A percentile compares a stretch with the other conserved stretches of the same genome.
Evolutionary conservation across 2,113 vertebrate species (phyloP).

Genomic region (Hippocampus mohnikei): DNA sequence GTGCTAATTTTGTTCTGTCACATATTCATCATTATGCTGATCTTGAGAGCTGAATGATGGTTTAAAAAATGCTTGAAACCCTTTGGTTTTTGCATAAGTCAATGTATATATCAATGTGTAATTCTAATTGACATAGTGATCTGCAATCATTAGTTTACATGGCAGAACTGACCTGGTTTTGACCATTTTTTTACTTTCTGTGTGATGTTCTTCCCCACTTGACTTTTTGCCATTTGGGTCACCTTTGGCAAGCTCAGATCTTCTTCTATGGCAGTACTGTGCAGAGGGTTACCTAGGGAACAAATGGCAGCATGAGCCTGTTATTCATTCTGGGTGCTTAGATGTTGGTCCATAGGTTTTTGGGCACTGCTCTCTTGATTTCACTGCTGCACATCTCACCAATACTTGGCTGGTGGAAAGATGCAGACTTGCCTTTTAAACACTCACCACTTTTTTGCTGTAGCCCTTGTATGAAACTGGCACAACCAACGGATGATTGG

Average conservation of each 20-base stretch:
- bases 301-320: constrained; percentile 2
- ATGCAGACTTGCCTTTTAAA: not conserved
- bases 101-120: not conserved
- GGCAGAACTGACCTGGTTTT: not conserved
- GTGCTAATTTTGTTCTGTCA: no score
- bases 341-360: no score
- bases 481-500: constrained; percentile 38
- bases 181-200: not conserved
- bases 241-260: constrained; percentile 17
- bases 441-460: constrained; percentile 24
- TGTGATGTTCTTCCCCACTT: not conserved
- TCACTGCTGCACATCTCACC: no score
- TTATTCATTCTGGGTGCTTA: not conserved
- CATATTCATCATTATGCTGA: no score
- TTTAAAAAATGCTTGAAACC: no score
- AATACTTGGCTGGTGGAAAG: not conserved
- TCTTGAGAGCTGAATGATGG: no score
- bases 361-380: no score
- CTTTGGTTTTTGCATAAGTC: no score
- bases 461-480: constrained; percentile 47
- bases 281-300: constrained; percentile 50
- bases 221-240: not conserved
- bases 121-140: not conserved
- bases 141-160: not conserved
- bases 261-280: constrained; percentile 63